Percentiles rank a stretch among this genome's conserved stretches.
phyloP scores from a whole-genome alignment of 2,888 invertebrate species.

The Luffia ferchaultella region DNA sequence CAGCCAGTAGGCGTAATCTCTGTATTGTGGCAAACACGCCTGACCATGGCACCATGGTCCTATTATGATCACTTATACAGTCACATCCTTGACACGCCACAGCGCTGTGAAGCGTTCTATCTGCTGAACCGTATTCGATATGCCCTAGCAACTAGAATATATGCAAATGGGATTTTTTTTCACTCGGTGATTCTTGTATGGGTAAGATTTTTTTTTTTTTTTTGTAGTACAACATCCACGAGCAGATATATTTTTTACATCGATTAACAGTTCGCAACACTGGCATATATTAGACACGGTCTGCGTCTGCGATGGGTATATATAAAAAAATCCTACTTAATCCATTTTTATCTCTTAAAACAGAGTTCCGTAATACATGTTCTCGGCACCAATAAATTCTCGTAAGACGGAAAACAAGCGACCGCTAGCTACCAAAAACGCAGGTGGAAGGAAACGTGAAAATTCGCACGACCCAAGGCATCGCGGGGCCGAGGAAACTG shows the following conservation, averaged over 20 bases:
- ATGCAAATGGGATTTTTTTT: no score
- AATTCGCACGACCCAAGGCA: slow-evolving; percentile 17
- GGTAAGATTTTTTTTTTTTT: no score
- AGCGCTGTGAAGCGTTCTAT: slow-evolving; percentile 10
- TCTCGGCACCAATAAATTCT: no score
- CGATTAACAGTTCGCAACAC: background rate
- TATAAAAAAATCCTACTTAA: no score
- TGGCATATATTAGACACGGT: no score
- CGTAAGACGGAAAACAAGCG: background rate
- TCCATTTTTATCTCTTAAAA: no score
- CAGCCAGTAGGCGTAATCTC: background rate
- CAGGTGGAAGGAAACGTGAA: slow-evolving; percentile 5
- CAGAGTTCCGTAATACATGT: no score
- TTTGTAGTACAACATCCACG: background rate
- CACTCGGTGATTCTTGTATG: no score
- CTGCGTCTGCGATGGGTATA: no score
- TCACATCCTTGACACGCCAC: slow-evolving; percentile 51
- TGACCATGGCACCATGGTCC: slow-evolving; percentile 42
- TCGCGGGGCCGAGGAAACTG: slow-evolving; percentile 50
- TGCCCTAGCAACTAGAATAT: no score
- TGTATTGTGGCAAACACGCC: background rate
- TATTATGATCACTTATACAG: slow-evolving; percentile 33
- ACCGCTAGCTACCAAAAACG: background rate
- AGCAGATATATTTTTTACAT: background rate
- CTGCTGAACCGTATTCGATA: background rate